These are phyloP conservation scores for Nothoprocta perdicaria DNA, from an alignment of 2,113 vertebrate genomes.

Conservation along the genomic window DNA sequence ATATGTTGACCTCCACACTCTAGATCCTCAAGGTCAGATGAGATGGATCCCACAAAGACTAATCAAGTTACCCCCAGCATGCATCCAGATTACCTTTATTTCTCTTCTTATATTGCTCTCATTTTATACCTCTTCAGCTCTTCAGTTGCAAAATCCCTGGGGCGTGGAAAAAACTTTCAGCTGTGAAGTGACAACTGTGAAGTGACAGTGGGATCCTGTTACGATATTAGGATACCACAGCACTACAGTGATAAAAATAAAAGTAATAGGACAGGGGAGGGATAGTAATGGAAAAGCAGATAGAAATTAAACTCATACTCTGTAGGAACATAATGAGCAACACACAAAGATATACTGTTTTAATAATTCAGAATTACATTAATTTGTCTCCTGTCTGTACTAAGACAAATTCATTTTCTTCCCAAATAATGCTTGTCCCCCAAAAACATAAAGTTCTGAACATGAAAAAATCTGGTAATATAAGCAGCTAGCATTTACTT, in stretches of 20 bases:
- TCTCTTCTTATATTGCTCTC: not conserved
- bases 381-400: not conserved
- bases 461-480: not conserved
- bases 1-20: not conserved
- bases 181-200: not conserved
- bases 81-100: not conserved
- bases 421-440: accelerated
- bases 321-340: not conserved
- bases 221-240: not conserved
- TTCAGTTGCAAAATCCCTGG: not conserved
- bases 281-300: not conserved
- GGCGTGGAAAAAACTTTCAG: not conserved
- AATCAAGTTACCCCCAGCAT: not conserved
- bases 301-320: not conserved
- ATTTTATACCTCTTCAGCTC: not conserved
- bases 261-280: not conserved
- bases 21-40: not conserved
- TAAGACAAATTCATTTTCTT: not conserved
- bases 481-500: not conserved
- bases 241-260: not conserved
- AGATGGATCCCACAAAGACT: not conserved
- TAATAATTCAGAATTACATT: not conserved
- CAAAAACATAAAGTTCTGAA: not conserved
- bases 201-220: not conserved
- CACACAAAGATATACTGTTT: not conserved